These are phyloP conservation scores for Steinernema feltiae DNA, from an alignment of 1,140 invertebrate species.

Conservation along the genomic window DNA sequence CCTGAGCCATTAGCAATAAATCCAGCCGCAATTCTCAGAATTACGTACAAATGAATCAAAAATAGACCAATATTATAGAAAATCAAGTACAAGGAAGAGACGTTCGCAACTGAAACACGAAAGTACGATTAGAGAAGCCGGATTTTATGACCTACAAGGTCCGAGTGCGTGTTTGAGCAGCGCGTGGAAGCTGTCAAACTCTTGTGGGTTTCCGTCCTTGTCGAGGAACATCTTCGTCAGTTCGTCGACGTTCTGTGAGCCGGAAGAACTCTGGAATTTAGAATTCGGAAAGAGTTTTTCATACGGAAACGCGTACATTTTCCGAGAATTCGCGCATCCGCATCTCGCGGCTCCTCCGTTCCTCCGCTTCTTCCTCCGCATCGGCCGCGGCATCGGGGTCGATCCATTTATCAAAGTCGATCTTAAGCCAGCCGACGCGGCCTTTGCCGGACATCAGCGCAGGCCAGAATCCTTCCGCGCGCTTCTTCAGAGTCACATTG, in stretches of 20 bases:
- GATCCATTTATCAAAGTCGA: neutral
- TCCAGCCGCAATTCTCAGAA: too few relatives aligned
- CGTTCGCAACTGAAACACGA: too few relatives aligned
- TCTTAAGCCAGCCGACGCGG: neutral
- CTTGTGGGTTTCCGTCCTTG: neutral
- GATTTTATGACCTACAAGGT: neutral
- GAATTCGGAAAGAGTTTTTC: neutral
- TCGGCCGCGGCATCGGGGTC: neutral
- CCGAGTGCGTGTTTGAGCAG: too few relatives aligned
- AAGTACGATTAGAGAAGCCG: too few relatives aligned
- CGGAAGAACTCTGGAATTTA: neutral
- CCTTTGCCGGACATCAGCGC: neutral
- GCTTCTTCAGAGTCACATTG: neutral
- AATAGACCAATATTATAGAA: too few relatives aligned
- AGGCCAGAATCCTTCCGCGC: neutral
- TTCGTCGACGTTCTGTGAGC: neutral
- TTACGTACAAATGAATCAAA: too few relatives aligned
- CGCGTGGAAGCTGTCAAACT: too few relatives aligned
- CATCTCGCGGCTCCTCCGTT: neutral
- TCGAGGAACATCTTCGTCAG: neutral
- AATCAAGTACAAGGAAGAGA: too few relatives aligned
- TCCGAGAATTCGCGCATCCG: neutral
- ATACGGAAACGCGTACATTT: neutral
- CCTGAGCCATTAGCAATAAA: too few relatives aligned
- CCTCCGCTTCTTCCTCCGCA: neutral